Evolutionary conservation across 2,888 invertebrate species (phyloP).

Genomic region (Diaphora mendica): DNA sequence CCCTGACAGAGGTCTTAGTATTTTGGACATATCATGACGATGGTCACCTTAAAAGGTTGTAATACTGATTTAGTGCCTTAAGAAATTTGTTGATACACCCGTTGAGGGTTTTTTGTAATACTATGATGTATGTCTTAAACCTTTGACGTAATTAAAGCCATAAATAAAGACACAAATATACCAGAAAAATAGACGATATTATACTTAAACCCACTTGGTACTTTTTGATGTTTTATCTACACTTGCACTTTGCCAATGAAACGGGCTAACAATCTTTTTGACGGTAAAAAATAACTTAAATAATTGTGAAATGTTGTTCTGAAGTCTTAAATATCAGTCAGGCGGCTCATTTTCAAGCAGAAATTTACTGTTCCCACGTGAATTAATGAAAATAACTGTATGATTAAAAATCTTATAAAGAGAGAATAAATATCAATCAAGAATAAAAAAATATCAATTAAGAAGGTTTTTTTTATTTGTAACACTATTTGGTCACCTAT

Average conservation of each 20-base stretch:
- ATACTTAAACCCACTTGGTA: background rate
- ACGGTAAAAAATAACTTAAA: background rate
- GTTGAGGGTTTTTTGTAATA: conserved; percentile 42
- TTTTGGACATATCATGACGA: conserved; percentile 53
- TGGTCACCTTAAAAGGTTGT: conserved; percentile 66
- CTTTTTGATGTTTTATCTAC: background rate
- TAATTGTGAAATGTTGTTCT: background rate
- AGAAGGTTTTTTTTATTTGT: background rate
- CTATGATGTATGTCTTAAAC: conserved; percentile 31
- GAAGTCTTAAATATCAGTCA: background rate
- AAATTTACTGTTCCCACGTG: background rate
- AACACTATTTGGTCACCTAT: background rate
- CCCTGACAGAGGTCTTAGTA: conserved; percentile 38
- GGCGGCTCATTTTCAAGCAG: background rate
- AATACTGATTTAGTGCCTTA: conserved; percentile 73
- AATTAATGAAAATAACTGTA: background rate
- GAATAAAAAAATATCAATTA: no score
- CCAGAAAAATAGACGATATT: background rate
- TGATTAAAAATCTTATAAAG: background rate
- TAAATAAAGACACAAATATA: conserved; percentile 31
- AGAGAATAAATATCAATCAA: background rate
- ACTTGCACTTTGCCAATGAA: background rate
- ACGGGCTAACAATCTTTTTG: background rate
- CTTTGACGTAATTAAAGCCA: conserved; percentile 27
- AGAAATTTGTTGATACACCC: conserved; percentile 58